Base-by-base conservation (phyloP, 2,113 vertebrate species). In the Poecilia latipinna region DNA sequence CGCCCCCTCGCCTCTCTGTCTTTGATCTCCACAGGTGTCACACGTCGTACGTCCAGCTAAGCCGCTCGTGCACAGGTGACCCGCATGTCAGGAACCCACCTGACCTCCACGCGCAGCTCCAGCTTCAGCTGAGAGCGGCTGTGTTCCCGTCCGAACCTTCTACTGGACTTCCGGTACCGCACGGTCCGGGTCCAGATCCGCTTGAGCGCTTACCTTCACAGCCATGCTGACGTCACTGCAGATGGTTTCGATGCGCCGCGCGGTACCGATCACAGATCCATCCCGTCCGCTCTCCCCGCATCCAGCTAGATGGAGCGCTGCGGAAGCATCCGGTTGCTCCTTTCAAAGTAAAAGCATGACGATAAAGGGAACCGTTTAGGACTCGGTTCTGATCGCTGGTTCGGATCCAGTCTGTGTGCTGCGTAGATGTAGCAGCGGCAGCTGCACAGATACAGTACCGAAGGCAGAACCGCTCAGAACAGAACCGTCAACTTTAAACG, bases 151-250 rank as follows among this genome's bases (percentile, higher is more conserved):
- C 32, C 68, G 5, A n/a, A 28, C 12, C 15, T 29, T 26, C 28
- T 48, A 6, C 44, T 22, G 29, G 28, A 64, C 35, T 32, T 26
- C 22, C 22, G 69, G 51, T 57, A 57, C 51, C 51, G 19, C 48
- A 24, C 51, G 51, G 51, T 12, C 3, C 22, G 24, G 51, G 51
- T 57, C 4, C 0, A 63, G n/a, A 61, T 63, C 22, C 68, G 57
- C 2, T 33, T 31, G 62, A 65, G 37, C 1, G 35, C 76, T 71
- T 72, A 78, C 76, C 76, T 78, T 65, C 8, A 44, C 13, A 61
- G 69, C 63, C 76, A 78, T 78, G 51, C 62, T 72, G 69, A 78
- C 69, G 76, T 78, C 76, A 67, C 68, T 10, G 63, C 28, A 61
- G 37, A 35, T 48, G 28, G 22, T 66, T 71, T n/a, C n/a, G 12